Percentiles rank a stretch among this genome's conserved stretches.
These are phyloP conservation scores for Litoditis marina DNA, from an alignment of 2,888 invertebrate genomes.

Conservation along the genomic window DNA sequence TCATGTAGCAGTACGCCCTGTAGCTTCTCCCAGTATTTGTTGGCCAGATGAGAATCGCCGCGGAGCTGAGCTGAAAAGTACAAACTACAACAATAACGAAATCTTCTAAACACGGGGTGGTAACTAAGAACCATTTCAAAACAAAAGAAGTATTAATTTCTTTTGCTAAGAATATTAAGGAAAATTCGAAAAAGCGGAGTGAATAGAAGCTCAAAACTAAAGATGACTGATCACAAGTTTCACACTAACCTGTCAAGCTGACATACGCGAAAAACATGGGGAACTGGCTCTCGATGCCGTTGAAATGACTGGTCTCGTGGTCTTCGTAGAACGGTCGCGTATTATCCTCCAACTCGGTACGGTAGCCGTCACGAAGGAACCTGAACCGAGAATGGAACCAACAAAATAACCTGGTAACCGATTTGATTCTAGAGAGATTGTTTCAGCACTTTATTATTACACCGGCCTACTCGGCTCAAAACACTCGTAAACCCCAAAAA, in stretches of 20 bases:
- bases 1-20: constrained; percentile 79
- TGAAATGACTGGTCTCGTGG: constrained; percentile 88
- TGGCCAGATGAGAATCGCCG: constrained; percentile 30
- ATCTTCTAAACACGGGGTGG: too few species aligned
- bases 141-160: too few species aligned
- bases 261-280: constrained; percentile 91
- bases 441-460: neutral
- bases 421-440: too few species aligned
- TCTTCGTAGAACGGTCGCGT: constrained; percentile 78
- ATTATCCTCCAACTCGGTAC: constrained; percentile 81
- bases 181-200: too few species aligned
- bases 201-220: too few species aligned
- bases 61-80: constrained; percentile 32
- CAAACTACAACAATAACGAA: neutral
- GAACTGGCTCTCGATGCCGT: constrained; percentile 95
- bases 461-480: neutral
- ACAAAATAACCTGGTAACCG: too few species aligned
- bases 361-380: constrained; percentile 89
- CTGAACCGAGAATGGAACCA: constrained; percentile 16
- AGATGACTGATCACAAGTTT: too few species aligned
- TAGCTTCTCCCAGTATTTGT: constrained; percentile 76
- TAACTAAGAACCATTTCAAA: too few species aligned
- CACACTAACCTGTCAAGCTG: constrained; percentile 82
- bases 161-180: too few species aligned
- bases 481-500: too few species aligned